Conservation (phyloP, 2,888 invertebrate genomes). For the Emmelina monodactyla region DNA sequence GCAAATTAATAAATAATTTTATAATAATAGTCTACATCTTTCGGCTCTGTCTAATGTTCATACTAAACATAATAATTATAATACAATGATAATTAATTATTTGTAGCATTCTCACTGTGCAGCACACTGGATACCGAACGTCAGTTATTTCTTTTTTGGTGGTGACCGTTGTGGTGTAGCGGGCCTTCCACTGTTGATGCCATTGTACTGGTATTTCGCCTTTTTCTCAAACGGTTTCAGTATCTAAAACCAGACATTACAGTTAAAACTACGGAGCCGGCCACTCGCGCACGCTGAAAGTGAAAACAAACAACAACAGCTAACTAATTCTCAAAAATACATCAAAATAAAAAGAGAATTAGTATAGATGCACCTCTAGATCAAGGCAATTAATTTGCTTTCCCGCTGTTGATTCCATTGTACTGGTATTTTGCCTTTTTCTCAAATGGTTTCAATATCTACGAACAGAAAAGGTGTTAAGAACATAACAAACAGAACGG, state of each 20-base stretch:
- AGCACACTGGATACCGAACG: constrained; percentile 54
- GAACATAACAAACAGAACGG: too few species aligned
- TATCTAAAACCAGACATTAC: constrained; percentile 72
- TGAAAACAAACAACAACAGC: too few species aligned
- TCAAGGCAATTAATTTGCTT: too few species aligned
- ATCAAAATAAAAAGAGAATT: too few species aligned
- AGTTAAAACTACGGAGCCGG: too few species aligned
- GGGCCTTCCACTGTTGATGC: constrained; percentile 85
- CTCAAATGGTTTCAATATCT: constrained; percentile 99
- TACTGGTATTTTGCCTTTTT: constrained; percentile 99
- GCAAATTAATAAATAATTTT: constrained; percentile 59
- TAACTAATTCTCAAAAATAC: too few species aligned
- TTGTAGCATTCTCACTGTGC: constrained; percentile 64
- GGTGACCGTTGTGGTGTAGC: constrained; percentile 84
- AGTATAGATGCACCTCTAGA: too few species aligned
- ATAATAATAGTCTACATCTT: constrained; percentile 40
- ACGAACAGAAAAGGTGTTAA: too few species aligned
- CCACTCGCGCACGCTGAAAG: too few species aligned
- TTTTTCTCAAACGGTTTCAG: constrained; percentile 99
- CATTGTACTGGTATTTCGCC: constrained; percentile 97
- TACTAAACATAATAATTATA: constrained; percentile 54
- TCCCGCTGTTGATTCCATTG: constrained; percentile 84
- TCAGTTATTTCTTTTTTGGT: constrained; percentile 76
- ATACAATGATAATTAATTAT: too few species aligned
- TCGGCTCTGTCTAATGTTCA: constrained; percentile 54